A percentile compares a stretch with the other conserved stretches of the same genome.
Evolutionary conservation across 2,113 vertebrate species (phyloP).

Genomic region (Tautogolabrus adspersus): DNA sequence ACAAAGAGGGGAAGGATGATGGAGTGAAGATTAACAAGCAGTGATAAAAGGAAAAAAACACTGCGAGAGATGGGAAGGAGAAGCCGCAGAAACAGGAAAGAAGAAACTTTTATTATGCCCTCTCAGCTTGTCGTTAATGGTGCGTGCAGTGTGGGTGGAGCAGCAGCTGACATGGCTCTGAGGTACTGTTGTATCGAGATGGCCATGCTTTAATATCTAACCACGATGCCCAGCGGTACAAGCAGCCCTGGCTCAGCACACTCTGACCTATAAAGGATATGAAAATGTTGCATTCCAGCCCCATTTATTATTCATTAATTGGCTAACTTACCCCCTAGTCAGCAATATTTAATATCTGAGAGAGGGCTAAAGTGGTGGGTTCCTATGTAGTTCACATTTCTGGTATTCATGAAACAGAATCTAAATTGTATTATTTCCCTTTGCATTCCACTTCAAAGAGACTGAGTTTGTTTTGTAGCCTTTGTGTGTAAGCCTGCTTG

Average conservation of each 20-base stretch:
- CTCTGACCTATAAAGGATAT: slow-evolving; percentile 79
- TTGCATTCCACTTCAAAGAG: slow-evolving; percentile 68
- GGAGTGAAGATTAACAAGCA: slow-evolving; percentile 67
- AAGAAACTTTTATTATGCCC: slow-evolving; percentile 70
- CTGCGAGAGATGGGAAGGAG: slow-evolving; percentile 35
- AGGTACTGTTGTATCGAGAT: slow-evolving; percentile 68
- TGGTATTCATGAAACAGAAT: slow-evolving; percentile 70
- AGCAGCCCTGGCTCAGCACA: slow-evolving; percentile 62
- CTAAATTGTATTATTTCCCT: slow-evolving; percentile 61
- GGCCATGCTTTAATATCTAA: slow-evolving; percentile 70
- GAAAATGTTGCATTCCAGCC: slow-evolving; percentile 73
- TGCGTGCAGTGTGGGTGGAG: slow-evolving; percentile 63
- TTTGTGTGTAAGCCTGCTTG: slow-evolving; percentile 17
- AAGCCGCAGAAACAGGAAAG: slow-evolving; percentile 58
- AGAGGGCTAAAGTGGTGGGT: slow-evolving; percentile 45
- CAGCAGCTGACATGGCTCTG: slow-evolving; percentile 65
- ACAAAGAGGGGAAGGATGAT: slow-evolving; percentile 58
- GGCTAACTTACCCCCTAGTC: slow-evolving; percentile 77
- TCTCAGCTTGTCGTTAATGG: slow-evolving; percentile 69
- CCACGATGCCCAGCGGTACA: slow-evolving; percentile 70
- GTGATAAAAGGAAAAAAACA: slow-evolving; percentile 63
- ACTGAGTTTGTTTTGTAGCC: slow-evolving; percentile 53
- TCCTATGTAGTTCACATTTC: slow-evolving; percentile 62
- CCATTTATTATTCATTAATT: slow-evolving; percentile 83
- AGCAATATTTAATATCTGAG: slow-evolving; percentile 80